Percentiles rank a stretch among this genome's conserved stretches.
These are phyloP conservation scores for Chanos chanos DNA, from an alignment of 2,797 vertebrate species.

Conservation along the genomic window DNA sequence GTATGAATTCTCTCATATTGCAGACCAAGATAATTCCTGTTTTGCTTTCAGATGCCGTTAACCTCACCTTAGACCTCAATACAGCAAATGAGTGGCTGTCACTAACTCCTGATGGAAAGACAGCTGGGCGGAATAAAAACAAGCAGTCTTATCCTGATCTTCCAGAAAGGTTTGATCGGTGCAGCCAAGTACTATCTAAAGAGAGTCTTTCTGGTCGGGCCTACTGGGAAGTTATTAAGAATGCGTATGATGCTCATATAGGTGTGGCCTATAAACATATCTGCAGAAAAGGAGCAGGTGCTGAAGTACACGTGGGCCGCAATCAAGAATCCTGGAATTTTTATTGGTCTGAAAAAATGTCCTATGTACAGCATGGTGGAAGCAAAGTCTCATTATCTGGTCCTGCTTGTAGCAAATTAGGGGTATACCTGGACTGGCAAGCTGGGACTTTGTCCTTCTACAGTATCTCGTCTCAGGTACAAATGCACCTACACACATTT, in stretches of 20 bases:
- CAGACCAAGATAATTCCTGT: background rate
- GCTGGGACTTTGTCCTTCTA: slow-evolving; percentile 15
- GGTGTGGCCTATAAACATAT: slow-evolving; percentile 5
- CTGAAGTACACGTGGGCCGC: background rate
- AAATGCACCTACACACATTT: background rate
- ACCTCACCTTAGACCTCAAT: background rate
- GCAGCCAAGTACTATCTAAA: slow-evolving; percentile 11
- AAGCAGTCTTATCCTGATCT: background rate
- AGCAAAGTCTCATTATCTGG: background rate
- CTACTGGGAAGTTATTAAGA: background rate
- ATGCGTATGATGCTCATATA: background rate
- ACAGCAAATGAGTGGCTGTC: background rate
- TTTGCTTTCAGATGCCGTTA: background rate
- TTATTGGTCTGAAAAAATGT: background rate
- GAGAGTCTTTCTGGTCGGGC: background rate
- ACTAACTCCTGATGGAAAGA: background rate
- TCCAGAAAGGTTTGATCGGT: background rate
- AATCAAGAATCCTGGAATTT: slow-evolving; percentile 1
- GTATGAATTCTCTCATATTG: no score
- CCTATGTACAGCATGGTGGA: background rate
- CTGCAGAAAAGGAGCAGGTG: background rate
- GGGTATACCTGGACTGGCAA: slow-evolving; percentile 1
- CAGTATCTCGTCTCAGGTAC: background rate
- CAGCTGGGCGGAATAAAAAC: background rate
- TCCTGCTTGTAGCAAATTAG: background rate